These are phyloP conservation scores for Rostratula benghalensis DNA, from an alignment of 2,113 vertebrate genomes.

Conservation along the genomic window DNA sequence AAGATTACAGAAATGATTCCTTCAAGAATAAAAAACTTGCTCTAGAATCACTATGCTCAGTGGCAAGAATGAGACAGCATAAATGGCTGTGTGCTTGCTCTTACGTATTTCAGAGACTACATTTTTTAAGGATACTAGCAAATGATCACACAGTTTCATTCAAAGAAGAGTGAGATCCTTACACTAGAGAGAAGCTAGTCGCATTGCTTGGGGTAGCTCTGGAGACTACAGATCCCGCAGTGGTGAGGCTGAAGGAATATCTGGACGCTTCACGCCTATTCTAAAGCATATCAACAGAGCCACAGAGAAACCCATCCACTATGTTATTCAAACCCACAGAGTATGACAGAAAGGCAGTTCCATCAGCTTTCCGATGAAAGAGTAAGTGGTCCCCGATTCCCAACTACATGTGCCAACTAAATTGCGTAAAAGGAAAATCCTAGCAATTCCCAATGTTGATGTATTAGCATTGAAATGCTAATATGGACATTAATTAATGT, in stretches of 20 bases:
- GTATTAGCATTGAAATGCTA: slow-evolving; percentile 55
- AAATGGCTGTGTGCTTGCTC: neutral
- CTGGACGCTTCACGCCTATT: neutral
- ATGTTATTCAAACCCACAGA: neutral
- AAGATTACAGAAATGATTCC: neutral
- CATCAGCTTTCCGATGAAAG: neutral
- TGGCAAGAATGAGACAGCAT: neutral
- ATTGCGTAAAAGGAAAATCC: neutral
- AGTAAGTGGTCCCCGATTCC: neutral
- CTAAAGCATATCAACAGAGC: neutral
- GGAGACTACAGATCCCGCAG: neutral
- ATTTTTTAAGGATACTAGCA: neutral
- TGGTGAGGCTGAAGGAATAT: neutral
- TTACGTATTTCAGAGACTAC: neutral
- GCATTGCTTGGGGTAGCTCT: neutral
- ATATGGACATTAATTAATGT: slow-evolving; percentile 56
- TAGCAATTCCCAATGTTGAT: slow-evolving; percentile 36
- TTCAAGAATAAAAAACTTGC: neutral
- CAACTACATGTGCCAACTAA: neutral
- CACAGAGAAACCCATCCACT: neutral
- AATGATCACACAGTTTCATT: neutral
- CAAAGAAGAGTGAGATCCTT: neutral
- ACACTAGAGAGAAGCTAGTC: neutral
- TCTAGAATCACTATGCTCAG: fast-evolving
- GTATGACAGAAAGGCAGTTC: neutral